Percentiles rank a stretch among this genome's conserved stretches.
phyloP scores from a whole-genome alignment of 2,888 invertebrate species.

The Minunthozetes semirufus region DNA sequence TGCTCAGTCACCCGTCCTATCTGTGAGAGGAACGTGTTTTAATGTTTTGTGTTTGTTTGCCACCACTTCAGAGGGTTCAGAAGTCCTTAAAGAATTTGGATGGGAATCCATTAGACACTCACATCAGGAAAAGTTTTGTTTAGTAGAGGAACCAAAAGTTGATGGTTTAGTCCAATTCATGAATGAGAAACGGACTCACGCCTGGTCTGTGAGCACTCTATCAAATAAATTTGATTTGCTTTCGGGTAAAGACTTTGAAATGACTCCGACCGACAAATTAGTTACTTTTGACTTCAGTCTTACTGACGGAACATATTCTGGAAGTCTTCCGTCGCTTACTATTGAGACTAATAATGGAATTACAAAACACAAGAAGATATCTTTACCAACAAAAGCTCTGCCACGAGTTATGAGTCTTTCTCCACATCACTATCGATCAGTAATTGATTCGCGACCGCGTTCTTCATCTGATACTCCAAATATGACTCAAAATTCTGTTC shows the following conservation, averaged over 20 bases:
- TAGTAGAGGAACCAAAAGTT: conserved; percentile 51
- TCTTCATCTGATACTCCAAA: conserved; percentile 30
- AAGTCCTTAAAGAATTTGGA: conserved; percentile 65
- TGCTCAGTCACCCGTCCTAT: conserved; percentile 72
- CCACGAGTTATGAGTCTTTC: conserved; percentile 19
- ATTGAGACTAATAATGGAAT: not conserved
- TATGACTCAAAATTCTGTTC: not conserved
- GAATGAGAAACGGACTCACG: conserved; percentile 14
- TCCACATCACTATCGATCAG: conserved; percentile 9
- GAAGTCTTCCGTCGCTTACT: conserved; percentile 1
- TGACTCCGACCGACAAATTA: not conserved
- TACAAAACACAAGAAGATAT: not conserved
- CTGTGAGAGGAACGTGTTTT: conserved; percentile 77
- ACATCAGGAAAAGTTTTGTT: conserved; percentile 67
- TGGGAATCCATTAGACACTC: conserved; percentile 61
- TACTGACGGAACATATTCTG: not conserved
- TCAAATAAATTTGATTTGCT: conserved; percentile 16
- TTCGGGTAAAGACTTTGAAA: conserved; percentile 13
- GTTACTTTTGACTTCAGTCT: not conserved
- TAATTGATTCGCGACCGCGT: conserved; percentile 20
- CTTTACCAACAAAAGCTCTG: conserved; percentile 3
- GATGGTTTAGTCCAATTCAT: conserved; percentile 30
- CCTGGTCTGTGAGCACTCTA: conserved; percentile 10
- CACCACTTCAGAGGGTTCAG: conserved; percentile 74
- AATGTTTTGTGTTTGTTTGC: conserved; percentile 78